Base-by-base conservation (phyloP, 1,140 invertebrate genomes). In the Psix sp. region DNA sequence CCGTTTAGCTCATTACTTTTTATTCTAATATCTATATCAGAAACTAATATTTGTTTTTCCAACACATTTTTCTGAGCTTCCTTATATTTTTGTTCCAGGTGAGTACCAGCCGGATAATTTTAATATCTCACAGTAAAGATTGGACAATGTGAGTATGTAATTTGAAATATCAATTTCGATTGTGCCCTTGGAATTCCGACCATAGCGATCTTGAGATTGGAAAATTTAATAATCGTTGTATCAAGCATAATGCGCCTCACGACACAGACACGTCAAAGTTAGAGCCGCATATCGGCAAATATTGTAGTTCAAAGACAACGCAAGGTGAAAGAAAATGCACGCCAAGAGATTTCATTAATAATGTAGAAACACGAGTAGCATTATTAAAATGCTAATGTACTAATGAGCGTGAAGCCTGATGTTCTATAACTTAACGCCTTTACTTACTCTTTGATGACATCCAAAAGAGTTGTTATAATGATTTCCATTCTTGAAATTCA, bases 371-470 rank as follows among this genome's bases (percentile, higher is more conserved):
- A 68, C 56, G 59, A 63, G 54, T 76, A 60, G 42, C 46, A 36
- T 46, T 67, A 73, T 57, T 51, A 54, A 59, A 31, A 57, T 48
- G 49, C 56, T 77, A 73, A 77, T 70, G 74, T 62, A 59, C 59
- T 74, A 73, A 74, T 70, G 68, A 77, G 67, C 65, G 54, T 38
- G 46, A 70, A 48, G 74, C 54, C 57, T 73, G 63, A 26, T 56
- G 56, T 52, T 74, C 54, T 36, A 39, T 46, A 52, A 54, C 35
- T 51, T 54, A 40, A 17, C 51, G 68, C 75, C 75, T 78, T 74
- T 36, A 51, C 29, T 40, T 20, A 31, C 20, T 40, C 33, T 52
- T 24, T 33, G 62, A 76, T 74, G 74, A 62, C 65, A 66, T 36
- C 35, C 24, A 31, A 18, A 17, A 45, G 33, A 59, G 40, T 29